Conservation (phyloP, 2,113 vertebrate species). For the Brachyhypopomus gauderio region DNA sequence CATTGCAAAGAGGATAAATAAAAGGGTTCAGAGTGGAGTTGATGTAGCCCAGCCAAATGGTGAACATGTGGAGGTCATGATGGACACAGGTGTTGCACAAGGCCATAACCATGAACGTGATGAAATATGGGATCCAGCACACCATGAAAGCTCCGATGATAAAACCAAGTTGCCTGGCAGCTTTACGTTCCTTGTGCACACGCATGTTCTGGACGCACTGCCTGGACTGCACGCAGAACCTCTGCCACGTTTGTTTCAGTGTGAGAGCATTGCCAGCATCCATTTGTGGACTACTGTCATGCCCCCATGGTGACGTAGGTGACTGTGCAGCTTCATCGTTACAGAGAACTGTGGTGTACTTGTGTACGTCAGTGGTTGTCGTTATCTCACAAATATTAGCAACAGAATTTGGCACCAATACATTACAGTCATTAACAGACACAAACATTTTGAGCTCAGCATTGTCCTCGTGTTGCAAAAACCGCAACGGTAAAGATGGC, state of each 20-base stretch:
- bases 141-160: constrained; percentile 91
- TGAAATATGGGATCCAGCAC: constrained; percentile 97
- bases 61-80: constrained; percentile 84
- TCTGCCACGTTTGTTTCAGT: constrained; percentile 83
- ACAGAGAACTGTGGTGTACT: constrained; percentile 64
- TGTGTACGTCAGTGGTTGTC: constrained; percentile 70
- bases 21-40: constrained; percentile 96
- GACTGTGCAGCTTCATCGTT: constrained; percentile 54
- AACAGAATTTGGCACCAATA: constrained; percentile 64
- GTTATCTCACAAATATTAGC: constrained; percentile 64
- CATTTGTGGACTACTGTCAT: constrained; percentile 54
- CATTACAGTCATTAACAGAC: constrained; percentile 58
- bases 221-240: constrained; percentile 76
- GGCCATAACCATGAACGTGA: constrained; percentile 89
- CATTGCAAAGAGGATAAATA: constrained; percentile 94
- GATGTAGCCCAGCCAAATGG: constrained; percentile 94
- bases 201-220: constrained; percentile 74
- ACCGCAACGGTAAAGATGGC: constrained; percentile 58
- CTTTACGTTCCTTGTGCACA: constrained; percentile 86
- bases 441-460: constrained; percentile 49
- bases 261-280: constrained; percentile 67
- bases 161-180: constrained; percentile 89
- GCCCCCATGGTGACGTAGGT: constrained; percentile 61
- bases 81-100: constrained; percentile 78
- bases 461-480: constrained; percentile 53